Conservation (phyloP, 2,888 invertebrate species). For the Pristionchus entomophagus region DNA sequence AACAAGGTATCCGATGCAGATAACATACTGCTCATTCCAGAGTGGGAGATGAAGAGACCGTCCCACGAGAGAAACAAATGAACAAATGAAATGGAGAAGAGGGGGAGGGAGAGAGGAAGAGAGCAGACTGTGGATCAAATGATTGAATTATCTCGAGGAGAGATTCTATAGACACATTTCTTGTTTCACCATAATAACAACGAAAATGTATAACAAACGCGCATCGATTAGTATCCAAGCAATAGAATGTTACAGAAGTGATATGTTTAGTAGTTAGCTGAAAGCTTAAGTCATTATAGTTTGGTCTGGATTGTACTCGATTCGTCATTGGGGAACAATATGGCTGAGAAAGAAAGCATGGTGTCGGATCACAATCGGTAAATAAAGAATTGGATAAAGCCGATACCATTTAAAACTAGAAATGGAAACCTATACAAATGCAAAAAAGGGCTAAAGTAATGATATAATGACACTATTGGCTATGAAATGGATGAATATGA, state of each 20-base stretch:
- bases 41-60: neutral
- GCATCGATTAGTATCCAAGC: neutral
- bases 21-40: constrained; percentile 8
- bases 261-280: neutral
- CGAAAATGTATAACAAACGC: neutral
- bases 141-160: neutral
- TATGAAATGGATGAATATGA: neutral
- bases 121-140: neutral
- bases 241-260: neutral
- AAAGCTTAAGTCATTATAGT: neutral
- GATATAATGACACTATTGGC: neutral
- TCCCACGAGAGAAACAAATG: neutral
- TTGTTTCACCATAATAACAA: too few relatives aligned
- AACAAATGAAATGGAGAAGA: neutral
- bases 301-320: constrained; percentile 6
- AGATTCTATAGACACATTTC: too few relatives aligned
- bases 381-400: neutral
- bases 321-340: constrained; percentile 20
- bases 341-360: neutral
- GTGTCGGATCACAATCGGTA: constrained; percentile 5
- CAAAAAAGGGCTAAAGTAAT: neutral
- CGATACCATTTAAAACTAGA: neutral
- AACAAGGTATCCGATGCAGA: too few relatives aligned
- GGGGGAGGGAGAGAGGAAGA: neutral
- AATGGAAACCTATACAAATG: neutral